Evolutionary conservation across 2,113 vertebrate species (phyloP), one percentile per base, ranked within the genome.

Genomic region (Meleagris gallopavo): DNA sequence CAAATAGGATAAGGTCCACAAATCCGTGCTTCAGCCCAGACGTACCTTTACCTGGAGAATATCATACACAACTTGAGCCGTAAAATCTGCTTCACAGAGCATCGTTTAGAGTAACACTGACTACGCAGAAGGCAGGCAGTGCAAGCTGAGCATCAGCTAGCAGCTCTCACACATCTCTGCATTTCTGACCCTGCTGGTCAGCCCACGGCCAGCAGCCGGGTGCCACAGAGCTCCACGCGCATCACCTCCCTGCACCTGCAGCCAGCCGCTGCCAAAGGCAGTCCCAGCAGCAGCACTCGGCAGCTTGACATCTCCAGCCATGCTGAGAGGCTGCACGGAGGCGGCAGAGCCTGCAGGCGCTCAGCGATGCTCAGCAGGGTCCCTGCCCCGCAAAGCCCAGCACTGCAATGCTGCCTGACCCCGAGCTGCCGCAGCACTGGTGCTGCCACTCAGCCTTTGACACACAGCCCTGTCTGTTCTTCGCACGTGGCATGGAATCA

Each of bases 1-100:
- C 65, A 96, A 95, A 91, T 45, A 80, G 93, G 86, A 73, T 60
- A 38, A 95, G 34, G 82, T 25, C 83, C 54, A 27, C n/a, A 52
- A 93, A 91, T 41, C 83, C 36, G 11, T 11, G 41, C 10, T 69
- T 45, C 70, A 64, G 78, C 76, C 48, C 84, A 48, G 74, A 36
- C 24, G 36, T n/a, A 3, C 50, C 72, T 54, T 83, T 46, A 94
- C 71, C 87, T 80, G 75, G 48, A 92, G 87, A 77, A 27, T 7
- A 32, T 7, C 74, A 46, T 9, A 29, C 54, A 40, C 48, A 52
- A 6, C 22, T 13, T 36, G 20, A 64, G 32, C 60, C 65, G 73
- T 77, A 65, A 76, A 41, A 66, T 27, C 25, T 48, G 43, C 50
- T 88, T 66, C 74, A 8, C 11, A 3, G 13, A 41, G 41, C 70